Evolutionary conservation across 2,888 invertebrate species (phyloP).

Genomic region (Pherbina coryleti): DNA sequence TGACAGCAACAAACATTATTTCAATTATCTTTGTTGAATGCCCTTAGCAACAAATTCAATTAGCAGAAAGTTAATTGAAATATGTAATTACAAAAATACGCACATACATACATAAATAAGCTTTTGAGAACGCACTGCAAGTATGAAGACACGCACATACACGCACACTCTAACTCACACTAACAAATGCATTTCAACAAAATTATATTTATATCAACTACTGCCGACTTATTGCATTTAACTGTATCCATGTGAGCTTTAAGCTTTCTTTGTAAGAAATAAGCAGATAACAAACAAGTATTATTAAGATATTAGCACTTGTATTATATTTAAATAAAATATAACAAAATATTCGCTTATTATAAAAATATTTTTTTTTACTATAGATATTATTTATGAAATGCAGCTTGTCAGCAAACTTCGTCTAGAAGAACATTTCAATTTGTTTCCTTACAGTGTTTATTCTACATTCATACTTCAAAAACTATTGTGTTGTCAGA

Average conservation of each 20-base stretch:
- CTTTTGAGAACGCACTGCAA: constrained; percentile 55
- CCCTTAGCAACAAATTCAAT: constrained; percentile 21
- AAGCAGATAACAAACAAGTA: neutral
- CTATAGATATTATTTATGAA: too few species aligned
- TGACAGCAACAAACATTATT: too few species aligned
- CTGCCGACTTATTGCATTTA: neutral
- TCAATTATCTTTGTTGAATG: too few species aligned
- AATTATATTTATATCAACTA: too few species aligned
- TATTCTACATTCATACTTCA: too few species aligned
- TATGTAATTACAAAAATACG: neutral
- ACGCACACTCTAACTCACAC: constrained; percentile 16
- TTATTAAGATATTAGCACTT: neutral
- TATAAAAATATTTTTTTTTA: too few species aligned
- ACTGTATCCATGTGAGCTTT: neutral
- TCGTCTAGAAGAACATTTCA: too few species aligned
- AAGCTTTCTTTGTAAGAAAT: neutral
- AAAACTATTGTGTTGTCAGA: too few species aligned
- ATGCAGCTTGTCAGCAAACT: too few species aligned
- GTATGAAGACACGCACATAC: constrained; percentile 26
- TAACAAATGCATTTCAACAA: neutral
- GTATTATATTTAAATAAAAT: too few species aligned
- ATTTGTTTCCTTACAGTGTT: too few species aligned
- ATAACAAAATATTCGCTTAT: too few species aligned
- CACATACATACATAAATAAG: constrained; percentile 39
- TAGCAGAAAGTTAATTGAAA: constrained; percentile 23